Evolutionary conservation across 1,140 invertebrate genomes (phyloP).

Genomic region (Platyscapa corneri): DNA sequence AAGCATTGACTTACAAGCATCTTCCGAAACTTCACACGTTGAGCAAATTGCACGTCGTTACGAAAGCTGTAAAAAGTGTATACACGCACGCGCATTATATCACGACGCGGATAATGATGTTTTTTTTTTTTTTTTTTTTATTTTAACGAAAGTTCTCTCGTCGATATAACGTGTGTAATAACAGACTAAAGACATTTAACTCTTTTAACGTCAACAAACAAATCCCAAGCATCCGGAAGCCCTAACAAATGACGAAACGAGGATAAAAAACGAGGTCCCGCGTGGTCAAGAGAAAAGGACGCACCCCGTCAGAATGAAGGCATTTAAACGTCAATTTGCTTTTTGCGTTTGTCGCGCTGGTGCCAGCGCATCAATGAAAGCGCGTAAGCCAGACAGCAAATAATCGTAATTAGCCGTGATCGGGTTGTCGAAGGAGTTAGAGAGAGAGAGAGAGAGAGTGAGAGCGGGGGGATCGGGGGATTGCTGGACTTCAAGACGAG

Average conservation of each 20-base stretch:
- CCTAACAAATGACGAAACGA: background rate
- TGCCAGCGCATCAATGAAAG: background rate
- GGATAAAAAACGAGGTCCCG: too few species aligned
- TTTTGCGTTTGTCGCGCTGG: background rate
- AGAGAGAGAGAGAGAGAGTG: background rate
- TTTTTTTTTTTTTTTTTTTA: too few species aligned
- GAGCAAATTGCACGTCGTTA: background rate
- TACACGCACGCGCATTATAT: background rate
- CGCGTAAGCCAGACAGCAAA: background rate
- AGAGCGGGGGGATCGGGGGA: background rate
- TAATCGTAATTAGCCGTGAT: background rate
- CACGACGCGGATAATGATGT: background rate
- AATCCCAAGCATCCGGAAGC: background rate
- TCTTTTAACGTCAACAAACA: background rate
- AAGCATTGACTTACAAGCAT: background rate
- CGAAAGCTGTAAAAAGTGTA: background rate
- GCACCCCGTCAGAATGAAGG: slow-evolving; percentile 1
- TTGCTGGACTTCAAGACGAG: too few species aligned
- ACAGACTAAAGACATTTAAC: background rate
- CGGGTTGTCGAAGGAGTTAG: background rate
- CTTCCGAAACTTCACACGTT: background rate
- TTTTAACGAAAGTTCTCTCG: background rate
- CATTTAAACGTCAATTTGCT: slow-evolving; percentile 10
- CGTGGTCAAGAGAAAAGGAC: background rate
- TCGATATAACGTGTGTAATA: background rate